These are phyloP conservation scores for Murina feae DNA, from an alignment of 2,113 vertebrate genomes.

Conservation along the genomic window DNA sequence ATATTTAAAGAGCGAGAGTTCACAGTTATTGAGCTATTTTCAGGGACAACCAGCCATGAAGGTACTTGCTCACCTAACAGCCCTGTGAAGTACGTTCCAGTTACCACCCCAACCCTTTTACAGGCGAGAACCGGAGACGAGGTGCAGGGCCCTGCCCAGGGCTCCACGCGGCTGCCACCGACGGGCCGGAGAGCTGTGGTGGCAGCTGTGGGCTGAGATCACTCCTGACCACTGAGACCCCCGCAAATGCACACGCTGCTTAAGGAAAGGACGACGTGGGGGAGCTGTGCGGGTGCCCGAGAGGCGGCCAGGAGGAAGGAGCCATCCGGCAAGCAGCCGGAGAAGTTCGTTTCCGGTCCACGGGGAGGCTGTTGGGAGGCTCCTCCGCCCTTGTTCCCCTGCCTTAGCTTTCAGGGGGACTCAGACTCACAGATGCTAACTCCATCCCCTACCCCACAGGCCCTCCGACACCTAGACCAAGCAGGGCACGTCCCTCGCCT, in stretches of 20 bases:
- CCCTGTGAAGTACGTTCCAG: background rate
- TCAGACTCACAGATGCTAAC: background rate
- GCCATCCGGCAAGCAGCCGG: background rate
- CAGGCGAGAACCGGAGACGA: background rate
- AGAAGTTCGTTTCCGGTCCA: background rate
- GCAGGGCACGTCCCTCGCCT: background rate
- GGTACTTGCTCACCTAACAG: background rate
- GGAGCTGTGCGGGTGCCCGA: background rate
- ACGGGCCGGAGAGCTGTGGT: background rate
- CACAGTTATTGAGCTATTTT: background rate
- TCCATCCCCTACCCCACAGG: fast-evolving
- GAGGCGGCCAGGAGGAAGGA: background rate
- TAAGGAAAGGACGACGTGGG: background rate
- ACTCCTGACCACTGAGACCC: background rate
- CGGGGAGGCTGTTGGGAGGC: background rate
- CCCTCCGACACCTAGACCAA: background rate
- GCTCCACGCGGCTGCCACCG: background rate
- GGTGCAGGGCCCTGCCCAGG: background rate
- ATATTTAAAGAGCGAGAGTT: background rate
- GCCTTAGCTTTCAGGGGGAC: background rate
- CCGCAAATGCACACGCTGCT: fast-evolving
- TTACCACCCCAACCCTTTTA: background rate
- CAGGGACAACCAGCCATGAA: background rate
- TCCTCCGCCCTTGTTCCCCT: background rate
- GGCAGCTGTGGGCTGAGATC: background rate